Percentiles rank a stretch among this genome's conserved stretches.
These are phyloP conservation scores for Xestoiulus laeticollis DNA, from an alignment of 2,888 invertebrate species.

Conservation along the genomic window DNA sequence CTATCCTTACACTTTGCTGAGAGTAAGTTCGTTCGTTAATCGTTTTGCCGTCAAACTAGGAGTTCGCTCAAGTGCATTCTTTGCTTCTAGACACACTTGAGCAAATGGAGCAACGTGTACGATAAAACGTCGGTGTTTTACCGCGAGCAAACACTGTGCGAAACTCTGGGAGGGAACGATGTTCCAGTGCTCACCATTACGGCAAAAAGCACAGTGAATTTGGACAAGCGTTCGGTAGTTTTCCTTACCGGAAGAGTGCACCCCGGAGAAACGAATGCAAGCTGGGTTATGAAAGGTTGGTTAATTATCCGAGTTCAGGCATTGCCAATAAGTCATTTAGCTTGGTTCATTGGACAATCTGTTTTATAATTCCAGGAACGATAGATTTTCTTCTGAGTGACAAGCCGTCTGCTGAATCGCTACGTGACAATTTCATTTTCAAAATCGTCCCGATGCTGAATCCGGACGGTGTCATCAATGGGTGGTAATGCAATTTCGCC, in stretches of 20 bases:
- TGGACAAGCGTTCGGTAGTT: constrained; percentile 61
- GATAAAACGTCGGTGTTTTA: constrained; percentile 70
- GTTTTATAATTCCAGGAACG: constrained; percentile 66
- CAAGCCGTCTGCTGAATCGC: constrained; percentile 69
- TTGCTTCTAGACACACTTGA: constrained; percentile 70
- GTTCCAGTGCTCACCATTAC: constrained; percentile 81
- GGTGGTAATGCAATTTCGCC: constrained; percentile 72
- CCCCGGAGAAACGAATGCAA: constrained; percentile 87
- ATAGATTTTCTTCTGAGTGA: constrained; percentile 73
- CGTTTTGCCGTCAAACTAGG: not conserved
- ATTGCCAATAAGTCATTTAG: too few species aligned
- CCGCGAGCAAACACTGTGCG: constrained; percentile 75
- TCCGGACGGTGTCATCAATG: constrained; percentile 86
- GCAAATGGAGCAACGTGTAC: constrained; percentile 69
- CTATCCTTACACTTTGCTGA: constrained; percentile 80
- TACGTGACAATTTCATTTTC: constrained; percentile 79
- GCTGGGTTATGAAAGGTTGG: constrained; percentile 84
- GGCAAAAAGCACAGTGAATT: constrained; percentile 57
- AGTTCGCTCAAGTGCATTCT: not conserved
- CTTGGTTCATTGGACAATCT: not conserved
- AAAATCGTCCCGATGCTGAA: constrained; percentile 90
- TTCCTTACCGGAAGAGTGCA: constrained; percentile 83
- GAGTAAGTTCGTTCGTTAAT: constrained; percentile 67
- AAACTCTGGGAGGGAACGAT: constrained; percentile 76
- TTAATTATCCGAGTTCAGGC: too few species aligned